phyloP scores from a whole-genome alignment of 92 coral and sea anemone genomes.

The Epizoanthus ramosus region DNA sequence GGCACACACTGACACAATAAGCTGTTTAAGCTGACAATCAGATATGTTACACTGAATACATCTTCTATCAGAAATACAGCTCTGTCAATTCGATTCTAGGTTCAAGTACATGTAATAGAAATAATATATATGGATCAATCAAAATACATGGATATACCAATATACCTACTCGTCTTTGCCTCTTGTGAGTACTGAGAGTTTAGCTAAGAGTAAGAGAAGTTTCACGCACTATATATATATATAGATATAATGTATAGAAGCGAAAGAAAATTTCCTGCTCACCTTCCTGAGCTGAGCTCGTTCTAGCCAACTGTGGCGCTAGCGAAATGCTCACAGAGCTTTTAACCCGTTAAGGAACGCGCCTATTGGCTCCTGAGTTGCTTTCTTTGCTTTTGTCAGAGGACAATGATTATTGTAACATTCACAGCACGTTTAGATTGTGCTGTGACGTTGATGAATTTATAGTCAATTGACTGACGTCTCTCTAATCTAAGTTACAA shows the following conservation, averaged over 20 bases:
- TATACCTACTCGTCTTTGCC: too few relatives aligned
- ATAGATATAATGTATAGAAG: not conserved
- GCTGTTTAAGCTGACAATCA: not conserved
- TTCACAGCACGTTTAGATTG: not conserved
- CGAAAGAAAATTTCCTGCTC: not conserved
- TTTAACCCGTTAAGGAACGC: not conserved
- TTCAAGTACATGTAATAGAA: too few relatives aligned
- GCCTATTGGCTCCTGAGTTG: not conserved
- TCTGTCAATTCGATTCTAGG: too few relatives aligned
- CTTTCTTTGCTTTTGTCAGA: slow-evolving; percentile 26
- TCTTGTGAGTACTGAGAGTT: too few relatives aligned
- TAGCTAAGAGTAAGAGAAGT: too few relatives aligned
- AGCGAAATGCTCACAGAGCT: not conserved
- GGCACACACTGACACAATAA: not conserved
- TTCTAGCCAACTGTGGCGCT: not conserved
- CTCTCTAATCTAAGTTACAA: too few relatives aligned
- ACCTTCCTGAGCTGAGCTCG: too few relatives aligned
- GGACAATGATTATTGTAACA: slow-evolving; percentile 20
- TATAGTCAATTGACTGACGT: slow-evolving; percentile 13
- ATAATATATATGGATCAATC: too few relatives aligned
- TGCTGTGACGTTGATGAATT: not conserved
- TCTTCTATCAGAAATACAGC: too few relatives aligned
- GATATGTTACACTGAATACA: too few relatives aligned
- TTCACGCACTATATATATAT: not conserved
- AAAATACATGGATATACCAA: too few relatives aligned